These are phyloP conservation scores for Zaprionus davidi DNA, from an alignment of 1,140 invertebrate species.

Conservation along the genomic window DNA sequence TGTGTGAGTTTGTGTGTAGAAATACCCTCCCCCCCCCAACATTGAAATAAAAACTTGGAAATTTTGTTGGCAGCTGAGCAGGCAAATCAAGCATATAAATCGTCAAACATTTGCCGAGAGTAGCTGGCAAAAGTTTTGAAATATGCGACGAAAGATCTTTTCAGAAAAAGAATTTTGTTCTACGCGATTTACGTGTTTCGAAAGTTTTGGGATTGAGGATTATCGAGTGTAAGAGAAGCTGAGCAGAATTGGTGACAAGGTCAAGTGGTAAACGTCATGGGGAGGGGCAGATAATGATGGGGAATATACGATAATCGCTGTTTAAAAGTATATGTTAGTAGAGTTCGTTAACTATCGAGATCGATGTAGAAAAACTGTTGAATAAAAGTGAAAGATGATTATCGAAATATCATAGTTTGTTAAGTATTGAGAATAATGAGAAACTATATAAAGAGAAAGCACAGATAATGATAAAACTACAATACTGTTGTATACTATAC, in stretches of 20 bases:
- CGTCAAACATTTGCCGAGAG: slow-evolving; percentile 30
- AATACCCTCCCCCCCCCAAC: background rate
- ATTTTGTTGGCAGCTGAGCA: slow-evolving; percentile 63
- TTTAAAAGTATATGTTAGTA: background rate
- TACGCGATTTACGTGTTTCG: slow-evolving; percentile 28
- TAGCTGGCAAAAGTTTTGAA: slow-evolving; percentile 33
- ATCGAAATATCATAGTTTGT: too few species aligned
- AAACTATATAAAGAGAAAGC: background rate
- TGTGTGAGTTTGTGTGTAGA: slow-evolving; percentile 14
- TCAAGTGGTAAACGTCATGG: slow-evolving; percentile 23
- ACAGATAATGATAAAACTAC: too few species aligned
- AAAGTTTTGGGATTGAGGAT: slow-evolving; percentile 24
- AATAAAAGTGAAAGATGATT: too few species aligned
- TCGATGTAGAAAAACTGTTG: background rate
- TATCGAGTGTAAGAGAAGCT: slow-evolving; percentile 11
- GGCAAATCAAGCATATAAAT: slow-evolving; percentile 62
- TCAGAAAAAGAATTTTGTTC: slow-evolving; percentile 7
- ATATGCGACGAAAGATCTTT: slow-evolving; percentile 20
- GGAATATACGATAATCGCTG: background rate
- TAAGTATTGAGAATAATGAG: too few species aligned
- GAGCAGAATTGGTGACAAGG: slow-evolving; percentile 62
- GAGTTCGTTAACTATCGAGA: background rate
- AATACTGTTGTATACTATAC: too few species aligned
- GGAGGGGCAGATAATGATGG: background rate
- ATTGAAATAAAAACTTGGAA: slow-evolving; percentile 25